Evolutionary conservation across 2,113 vertebrate genomes (phyloP).

Genomic region (Scartelaos histophorus): DNA sequence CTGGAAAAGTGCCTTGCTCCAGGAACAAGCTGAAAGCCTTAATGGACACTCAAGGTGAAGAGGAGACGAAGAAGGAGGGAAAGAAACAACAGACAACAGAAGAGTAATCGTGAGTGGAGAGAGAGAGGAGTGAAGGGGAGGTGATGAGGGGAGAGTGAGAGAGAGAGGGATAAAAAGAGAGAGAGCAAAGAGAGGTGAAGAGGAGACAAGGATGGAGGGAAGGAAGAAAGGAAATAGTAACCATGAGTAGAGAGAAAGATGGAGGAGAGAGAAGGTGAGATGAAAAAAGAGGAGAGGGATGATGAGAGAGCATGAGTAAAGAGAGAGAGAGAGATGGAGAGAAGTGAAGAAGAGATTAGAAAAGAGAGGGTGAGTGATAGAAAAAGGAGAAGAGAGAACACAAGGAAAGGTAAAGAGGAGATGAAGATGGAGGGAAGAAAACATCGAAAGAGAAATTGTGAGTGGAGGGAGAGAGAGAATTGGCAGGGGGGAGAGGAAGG

Average conservation of each 20-base stretch:
- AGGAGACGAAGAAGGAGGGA: constrained; percentile 47
- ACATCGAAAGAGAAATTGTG: no score
- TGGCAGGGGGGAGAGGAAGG: no score
- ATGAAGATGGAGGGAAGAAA: not conserved
- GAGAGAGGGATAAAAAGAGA: constrained; percentile 1
- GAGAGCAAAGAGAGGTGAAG: constrained; percentile 8
- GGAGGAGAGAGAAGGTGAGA: no score
- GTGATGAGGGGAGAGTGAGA: not conserved
- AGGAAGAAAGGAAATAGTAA: no score
- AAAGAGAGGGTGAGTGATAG: no score
- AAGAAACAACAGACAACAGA: not conserved
- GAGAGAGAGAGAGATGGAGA: no score
- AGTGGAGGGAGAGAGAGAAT: no score
- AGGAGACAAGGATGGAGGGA: constrained; percentile 2
- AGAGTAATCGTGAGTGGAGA: constrained; percentile 10
- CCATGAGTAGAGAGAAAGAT: no score
- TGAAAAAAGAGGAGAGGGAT: no score
- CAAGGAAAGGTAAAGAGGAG: not conserved
- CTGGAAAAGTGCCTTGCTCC: constrained; percentile 38
- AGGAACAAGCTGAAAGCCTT: constrained; percentile 55
- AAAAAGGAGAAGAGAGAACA: not conserved
- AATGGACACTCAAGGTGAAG: constrained; percentile 67
- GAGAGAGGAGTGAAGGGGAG: not conserved
- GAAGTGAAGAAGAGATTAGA: no score
- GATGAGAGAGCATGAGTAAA: no score